Conservation (phyloP, 2,113 vertebrate species). For the Antechinus stuartii region DNA sequence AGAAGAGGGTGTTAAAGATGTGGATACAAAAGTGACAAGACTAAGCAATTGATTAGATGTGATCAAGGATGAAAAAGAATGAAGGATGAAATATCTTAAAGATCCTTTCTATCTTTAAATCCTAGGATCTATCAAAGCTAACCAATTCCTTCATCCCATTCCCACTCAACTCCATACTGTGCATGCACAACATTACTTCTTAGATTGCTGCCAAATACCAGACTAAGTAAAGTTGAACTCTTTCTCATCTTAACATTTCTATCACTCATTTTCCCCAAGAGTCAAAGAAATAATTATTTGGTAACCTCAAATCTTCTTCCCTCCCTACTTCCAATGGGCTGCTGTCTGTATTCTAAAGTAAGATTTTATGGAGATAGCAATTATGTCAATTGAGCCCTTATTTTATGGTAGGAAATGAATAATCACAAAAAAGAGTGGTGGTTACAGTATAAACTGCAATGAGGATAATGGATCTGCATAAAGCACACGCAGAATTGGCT, state of each 20-base stretch:
- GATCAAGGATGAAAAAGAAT: neutral
- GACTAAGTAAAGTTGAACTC: neutral
- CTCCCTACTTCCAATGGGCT: neutral
- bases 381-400: constrained; percentile 20
- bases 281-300: constrained; percentile 11
- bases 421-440: neutral
- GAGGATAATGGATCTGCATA: neutral
- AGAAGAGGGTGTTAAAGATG: neutral
- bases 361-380: constrained; percentile 13
- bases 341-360: neutral
- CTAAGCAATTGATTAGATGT: neutral
- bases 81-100: neutral
- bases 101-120: neutral
- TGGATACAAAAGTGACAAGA: neutral
- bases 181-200: neutral
- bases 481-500: neutral
- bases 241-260: neutral
- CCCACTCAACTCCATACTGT: neutral
- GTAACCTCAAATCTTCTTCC: neutral
- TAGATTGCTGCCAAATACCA: neutral
- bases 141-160: neutral
- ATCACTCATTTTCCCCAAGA: neutral
- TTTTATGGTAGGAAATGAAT: neutral
- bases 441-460: neutral
- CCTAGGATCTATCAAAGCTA: neutral